Conservation (phyloP, 2,113 vertebrate species). For the Chrysochloris asiatica region DNA sequence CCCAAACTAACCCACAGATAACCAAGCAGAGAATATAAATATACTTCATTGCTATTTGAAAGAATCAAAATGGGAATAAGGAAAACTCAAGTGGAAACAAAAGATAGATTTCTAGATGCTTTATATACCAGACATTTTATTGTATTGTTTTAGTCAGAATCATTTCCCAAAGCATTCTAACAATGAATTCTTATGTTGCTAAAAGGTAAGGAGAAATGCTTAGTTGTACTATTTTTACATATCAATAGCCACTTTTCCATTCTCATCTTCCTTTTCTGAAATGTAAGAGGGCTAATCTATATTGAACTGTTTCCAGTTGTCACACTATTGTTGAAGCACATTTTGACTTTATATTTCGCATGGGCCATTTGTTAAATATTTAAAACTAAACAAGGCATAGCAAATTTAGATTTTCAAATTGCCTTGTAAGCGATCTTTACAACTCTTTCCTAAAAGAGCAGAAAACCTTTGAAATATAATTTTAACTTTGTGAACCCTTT, state of each 20-base stretch:
- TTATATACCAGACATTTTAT: background rate
- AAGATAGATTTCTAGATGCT: background rate
- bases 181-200: background rate
- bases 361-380: slow-evolving; percentile 14
- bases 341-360: background rate
- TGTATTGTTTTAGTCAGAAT: background rate
- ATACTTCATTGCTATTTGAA: slow-evolving; percentile 58
- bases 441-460: slow-evolving; percentile 69
- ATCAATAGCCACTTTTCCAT: background rate
- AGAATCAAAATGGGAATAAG: slow-evolving; percentile 57
- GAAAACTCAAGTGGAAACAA: slow-evolving; percentile 32
- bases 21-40: slow-evolving; percentile 21
- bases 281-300: slow-evolving; percentile 3
- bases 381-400: slow-evolving; percentile 16
- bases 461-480: slow-evolving; percentile 67
- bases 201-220: slow-evolving; percentile 48
- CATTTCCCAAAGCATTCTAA: slow-evolving; percentile 3
- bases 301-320: background rate
- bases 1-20: slow-evolving; percentile 54
- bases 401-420: background rate
- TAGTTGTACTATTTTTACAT: background rate
- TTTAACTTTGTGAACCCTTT: slow-evolving; percentile 70
- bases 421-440: slow-evolving; percentile 26
- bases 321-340: background rate
- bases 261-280: slow-evolving; percentile 43